These are phyloP conservation scores for Macquaria australasica DNA, from an alignment of 2,113 vertebrate species.

Conservation along the genomic window DNA sequence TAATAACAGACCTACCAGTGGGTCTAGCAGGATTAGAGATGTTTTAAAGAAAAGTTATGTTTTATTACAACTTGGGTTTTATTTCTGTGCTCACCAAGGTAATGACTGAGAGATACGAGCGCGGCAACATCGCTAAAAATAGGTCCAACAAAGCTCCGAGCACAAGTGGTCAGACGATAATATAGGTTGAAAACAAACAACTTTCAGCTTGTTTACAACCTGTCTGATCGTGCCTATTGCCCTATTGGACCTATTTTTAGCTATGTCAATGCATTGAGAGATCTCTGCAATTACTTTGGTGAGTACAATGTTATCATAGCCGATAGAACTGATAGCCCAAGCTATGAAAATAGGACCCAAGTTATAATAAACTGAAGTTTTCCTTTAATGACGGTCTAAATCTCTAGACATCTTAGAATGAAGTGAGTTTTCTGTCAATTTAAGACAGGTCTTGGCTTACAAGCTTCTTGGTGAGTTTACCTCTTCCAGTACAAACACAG, in stretches of 20 bases:
- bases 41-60: neutral
- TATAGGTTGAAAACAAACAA: neutral
- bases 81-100: neutral
- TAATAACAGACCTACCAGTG: neutral
- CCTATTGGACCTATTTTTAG: neutral
- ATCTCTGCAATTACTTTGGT: neutral
- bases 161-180: neutral
- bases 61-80: neutral
- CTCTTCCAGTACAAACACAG: conserved; percentile 35
- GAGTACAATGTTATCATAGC: neutral
- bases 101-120: neutral
- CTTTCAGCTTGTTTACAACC: neutral
- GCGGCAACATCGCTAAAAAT: neutral
- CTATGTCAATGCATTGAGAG: too few relatives aligned
- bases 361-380: neutral
- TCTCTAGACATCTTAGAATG: neutral
- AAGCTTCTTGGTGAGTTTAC: conserved; percentile 26
- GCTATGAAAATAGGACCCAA: neutral
- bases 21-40: neutral
- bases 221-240: neutral
- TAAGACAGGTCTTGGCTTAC: neutral
- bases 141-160: neutral
- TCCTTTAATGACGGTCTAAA: neutral
- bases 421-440: too few relatives aligned
- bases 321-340: neutral